Evolutionary conservation across 2,797 vertebrate genomes (phyloP).

Genomic region (Nyctalus aviator): DNA sequence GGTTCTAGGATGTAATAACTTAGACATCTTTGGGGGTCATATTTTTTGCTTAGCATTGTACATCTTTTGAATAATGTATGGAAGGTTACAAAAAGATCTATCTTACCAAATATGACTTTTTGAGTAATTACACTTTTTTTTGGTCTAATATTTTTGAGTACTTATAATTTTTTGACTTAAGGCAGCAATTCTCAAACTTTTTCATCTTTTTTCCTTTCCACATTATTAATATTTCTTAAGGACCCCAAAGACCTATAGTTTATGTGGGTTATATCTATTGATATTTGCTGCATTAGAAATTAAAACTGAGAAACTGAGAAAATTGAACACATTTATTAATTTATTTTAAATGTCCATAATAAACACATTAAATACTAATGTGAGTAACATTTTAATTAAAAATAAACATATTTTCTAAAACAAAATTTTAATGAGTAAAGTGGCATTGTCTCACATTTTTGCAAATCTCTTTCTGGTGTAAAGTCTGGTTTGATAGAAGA

Average conservation of each 20-base stretch:
- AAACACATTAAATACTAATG: not conserved
- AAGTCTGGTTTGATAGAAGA: not conserved
- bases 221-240: constrained; percentile 10
- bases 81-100: not conserved
- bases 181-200: not conserved
- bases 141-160: not conserved
- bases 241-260: not conserved
- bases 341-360: not conserved
- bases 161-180: not conserved
- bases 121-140: not conserved
- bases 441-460: not conserved
- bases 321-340: not conserved
- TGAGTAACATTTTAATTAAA: not conserved
- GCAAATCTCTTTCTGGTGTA: not conserved
- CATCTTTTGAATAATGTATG: not conserved
- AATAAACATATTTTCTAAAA: not conserved
- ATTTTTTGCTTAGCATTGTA: not conserved
- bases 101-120: constrained; percentile 3
- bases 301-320: constrained; percentile 27
- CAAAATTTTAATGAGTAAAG: not conserved
- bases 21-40: not conserved
- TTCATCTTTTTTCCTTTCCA: not conserved
- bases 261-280: not conserved
- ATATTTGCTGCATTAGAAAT: not conserved
- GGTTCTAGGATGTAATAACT: not conserved